These are phyloP conservation scores for Amblyjoppa proteus DNA, from an alignment of 2,888 invertebrate species.

Conservation along the genomic window DNA sequence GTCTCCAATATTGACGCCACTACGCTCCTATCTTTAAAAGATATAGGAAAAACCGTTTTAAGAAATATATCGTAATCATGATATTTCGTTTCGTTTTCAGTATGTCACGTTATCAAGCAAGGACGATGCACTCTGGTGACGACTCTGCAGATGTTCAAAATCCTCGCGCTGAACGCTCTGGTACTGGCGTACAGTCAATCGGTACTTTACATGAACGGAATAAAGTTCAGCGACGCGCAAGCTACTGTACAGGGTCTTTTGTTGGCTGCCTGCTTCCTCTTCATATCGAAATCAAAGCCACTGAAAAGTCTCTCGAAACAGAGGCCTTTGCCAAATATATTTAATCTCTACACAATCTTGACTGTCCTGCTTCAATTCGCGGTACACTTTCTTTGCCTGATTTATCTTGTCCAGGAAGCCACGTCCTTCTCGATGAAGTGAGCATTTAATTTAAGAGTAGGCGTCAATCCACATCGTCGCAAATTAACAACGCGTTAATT, in stretches of 20 bases:
- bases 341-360: constrained; percentile 98
- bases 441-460: constrained; percentile 24
- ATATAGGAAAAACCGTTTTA: too few relatives aligned
- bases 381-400: constrained; percentile 96
- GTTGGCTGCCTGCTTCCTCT: constrained; percentile 98
- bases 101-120: constrained; percentile 99
- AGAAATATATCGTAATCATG: neutral
- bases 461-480: neutral
- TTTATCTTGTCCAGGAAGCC: constrained; percentile 95
- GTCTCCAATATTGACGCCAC: constrained; percentile 79
- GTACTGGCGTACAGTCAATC: constrained; percentile 99
- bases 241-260: constrained; percentile 98
- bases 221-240: constrained; percentile 98
- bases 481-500: constrained; percentile 11
- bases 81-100: constrained; percentile 85
- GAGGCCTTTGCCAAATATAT: constrained; percentile 98
- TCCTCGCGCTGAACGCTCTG: constrained; percentile 98
- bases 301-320: constrained; percentile 96
- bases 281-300: constrained; percentile 99
- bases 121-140: constrained; percentile 99
- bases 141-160: constrained; percentile 99
- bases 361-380: constrained; percentile 98
- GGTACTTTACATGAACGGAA: constrained; percentile 98
- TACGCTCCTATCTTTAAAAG: neutral
- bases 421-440: constrained; percentile 80